Conservation (phyloP, 2,888 invertebrate species). For the Byasa hedistus region DNA sequence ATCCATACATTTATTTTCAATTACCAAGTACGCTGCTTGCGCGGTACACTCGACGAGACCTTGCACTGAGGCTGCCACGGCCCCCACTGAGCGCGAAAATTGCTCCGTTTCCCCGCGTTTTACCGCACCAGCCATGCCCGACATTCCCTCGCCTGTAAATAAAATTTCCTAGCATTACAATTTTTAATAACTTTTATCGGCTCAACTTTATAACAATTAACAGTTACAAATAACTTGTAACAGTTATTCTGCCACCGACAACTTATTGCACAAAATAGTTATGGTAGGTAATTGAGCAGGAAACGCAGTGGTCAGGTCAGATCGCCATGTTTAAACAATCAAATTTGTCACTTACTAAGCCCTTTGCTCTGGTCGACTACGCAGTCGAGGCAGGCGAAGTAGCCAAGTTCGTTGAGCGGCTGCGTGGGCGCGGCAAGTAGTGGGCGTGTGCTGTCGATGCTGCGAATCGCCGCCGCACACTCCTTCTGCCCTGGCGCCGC, state of each 20-base stretch:
- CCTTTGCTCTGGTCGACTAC: slow-evolving; percentile 94
- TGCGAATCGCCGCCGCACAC: slow-evolving; percentile 96
- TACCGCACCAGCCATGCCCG: slow-evolving; percentile 95
- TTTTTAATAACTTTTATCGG: too few relatives aligned
- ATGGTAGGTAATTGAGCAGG: too few relatives aligned
- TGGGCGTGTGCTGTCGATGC: slow-evolving; percentile 91
- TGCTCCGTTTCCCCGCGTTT: slow-evolving; percentile 91
- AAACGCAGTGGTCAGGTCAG: too few relatives aligned
- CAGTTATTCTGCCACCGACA: too few relatives aligned
- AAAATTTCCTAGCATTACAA: not conserved
- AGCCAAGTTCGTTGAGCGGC: slow-evolving; percentile 92
- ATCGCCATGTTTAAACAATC: too few relatives aligned
- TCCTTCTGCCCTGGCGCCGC: slow-evolving; percentile 98
- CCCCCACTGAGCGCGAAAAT: slow-evolving; percentile 90
- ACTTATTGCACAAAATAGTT: too few relatives aligned
- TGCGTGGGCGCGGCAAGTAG: slow-evolving; percentile 92
- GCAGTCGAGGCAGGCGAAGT: slow-evolving; percentile 95
- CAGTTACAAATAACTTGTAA: too few relatives aligned
- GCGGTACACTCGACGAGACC: slow-evolving; percentile 95
- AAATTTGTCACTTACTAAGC: slow-evolving; percentile 73
- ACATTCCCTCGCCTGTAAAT: slow-evolving; percentile 89
- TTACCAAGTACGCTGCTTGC: slow-evolving; percentile 94
- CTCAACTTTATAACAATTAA: too few relatives aligned
- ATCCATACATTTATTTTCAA: too few relatives aligned
- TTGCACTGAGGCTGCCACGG: slow-evolving; percentile 92